Evolutionary conservation across 2,113 vertebrate species (phyloP).

Genomic region (Herpetotheres cachinnans): DNA sequence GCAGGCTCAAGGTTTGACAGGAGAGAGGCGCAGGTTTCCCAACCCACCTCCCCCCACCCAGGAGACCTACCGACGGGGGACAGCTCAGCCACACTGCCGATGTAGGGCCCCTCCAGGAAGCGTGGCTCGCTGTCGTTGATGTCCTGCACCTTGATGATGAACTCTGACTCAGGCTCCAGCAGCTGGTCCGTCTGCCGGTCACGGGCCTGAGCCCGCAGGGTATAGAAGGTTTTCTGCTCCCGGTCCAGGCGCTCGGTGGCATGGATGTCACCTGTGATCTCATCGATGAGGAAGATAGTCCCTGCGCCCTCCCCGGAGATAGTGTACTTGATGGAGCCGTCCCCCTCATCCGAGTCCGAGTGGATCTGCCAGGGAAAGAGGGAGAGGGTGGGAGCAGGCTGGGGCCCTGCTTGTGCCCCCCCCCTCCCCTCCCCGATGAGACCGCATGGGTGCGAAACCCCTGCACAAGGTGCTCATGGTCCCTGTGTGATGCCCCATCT

Average conservation of each 20-base stretch:
- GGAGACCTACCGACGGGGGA: constrained; percentile 88
- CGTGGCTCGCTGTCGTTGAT: constrained; percentile 98
- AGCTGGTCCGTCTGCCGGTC: constrained; percentile 84
- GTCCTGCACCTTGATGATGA: constrained; percentile 98
- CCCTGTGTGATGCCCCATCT: neutral
- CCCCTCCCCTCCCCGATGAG: no score
- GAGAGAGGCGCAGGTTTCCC: neutral
- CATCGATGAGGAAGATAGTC: constrained; percentile 95
- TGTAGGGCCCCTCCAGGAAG: constrained; percentile 95
- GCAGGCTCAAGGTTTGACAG: neutral
- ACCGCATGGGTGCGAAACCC: neutral
- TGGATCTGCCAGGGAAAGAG: constrained; percentile 84
- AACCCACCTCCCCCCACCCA: neutral
- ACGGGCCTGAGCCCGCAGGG: constrained; percentile 88
- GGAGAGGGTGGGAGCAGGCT: neutral
- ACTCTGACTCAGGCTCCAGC: constrained; percentile 95
- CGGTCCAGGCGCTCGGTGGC: constrained; percentile 93
- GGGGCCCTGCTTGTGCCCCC: neutral
- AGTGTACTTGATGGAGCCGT: constrained; percentile 97
- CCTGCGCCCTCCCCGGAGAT: constrained; percentile 96
- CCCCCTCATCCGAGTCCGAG: constrained; percentile 94
- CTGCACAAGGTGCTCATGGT: neutral
- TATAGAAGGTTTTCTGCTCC: constrained; percentile 96
- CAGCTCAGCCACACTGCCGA: constrained; percentile 93
- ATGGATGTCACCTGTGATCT: constrained; percentile 95